Evolutionary conservation across 2,113 vertebrate genomes (phyloP).

Genomic region (Saimiri boliviensis): DNA sequence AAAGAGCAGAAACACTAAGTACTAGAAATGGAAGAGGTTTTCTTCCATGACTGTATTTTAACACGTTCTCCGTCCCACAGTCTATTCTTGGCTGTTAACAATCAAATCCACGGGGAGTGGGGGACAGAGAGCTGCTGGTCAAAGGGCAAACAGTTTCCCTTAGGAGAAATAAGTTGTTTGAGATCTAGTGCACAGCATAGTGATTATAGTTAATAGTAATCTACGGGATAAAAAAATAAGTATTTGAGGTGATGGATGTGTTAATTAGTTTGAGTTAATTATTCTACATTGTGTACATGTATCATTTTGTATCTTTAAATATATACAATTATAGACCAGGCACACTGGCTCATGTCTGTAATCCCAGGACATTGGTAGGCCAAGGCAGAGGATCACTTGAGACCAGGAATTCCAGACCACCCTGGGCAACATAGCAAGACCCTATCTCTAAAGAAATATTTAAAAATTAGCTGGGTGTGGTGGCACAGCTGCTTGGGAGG

Average conservation of each 20-base stretch:
- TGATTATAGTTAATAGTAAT: neutral
- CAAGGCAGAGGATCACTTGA: no score
- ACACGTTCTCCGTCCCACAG: neutral
- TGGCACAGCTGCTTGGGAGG: no score
- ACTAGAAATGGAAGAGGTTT: neutral
- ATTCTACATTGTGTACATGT: neutral
- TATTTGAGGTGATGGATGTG: neutral
- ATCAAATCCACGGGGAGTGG: neutral
- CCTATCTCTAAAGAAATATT: no score
- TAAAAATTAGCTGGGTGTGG: no score
- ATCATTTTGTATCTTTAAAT: neutral
- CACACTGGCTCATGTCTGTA: no score
- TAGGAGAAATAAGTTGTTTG: neutral
- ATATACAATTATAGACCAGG: neutral
- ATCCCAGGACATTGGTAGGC: no score
- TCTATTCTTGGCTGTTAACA: neutral
- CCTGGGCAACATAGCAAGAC: no score
- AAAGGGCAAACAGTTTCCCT: neutral
- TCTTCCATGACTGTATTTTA: no score
- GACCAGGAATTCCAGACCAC: no score
- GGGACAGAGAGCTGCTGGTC: neutral
- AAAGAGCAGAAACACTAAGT: neutral
- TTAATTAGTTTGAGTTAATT: neutral
- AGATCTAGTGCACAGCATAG: neutral
- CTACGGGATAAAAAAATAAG: neutral